phyloP scores from a whole-genome alignment of 2,113 vertebrate species.

The Psammodynastes pulverulentus region DNA sequence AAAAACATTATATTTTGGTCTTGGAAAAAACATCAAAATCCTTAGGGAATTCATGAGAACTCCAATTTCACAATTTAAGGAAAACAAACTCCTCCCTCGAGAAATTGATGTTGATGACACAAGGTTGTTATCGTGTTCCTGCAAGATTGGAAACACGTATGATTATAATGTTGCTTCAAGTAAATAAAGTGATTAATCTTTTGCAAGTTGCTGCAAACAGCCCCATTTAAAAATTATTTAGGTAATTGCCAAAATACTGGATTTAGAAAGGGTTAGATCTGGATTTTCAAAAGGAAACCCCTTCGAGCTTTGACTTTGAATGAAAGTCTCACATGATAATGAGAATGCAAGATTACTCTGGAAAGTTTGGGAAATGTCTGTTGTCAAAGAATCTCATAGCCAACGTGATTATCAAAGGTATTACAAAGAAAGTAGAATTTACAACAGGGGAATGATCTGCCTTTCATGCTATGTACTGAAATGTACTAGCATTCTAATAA shows the following conservation, averaged over 20 bases:
- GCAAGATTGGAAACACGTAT: not conserved
- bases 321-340: not conserved
- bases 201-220: not conserved
- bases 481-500: not conserved
- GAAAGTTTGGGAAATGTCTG: not conserved
- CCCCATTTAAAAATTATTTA: not conserved
- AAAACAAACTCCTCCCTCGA: not conserved
- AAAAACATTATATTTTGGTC: not conserved
- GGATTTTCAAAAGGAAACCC: not conserved
- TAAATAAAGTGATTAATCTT: not conserved
- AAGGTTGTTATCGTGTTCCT: not conserved
- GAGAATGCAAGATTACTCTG: not conserved
- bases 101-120: not conserved
- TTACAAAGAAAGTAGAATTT: not conserved
- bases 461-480: not conserved
- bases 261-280: not conserved
- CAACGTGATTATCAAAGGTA: not conserved
- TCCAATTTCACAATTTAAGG: not conserved
- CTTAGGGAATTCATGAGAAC: slow-evolving; percentile 7
- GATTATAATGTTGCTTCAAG: not conserved
- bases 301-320: not conserved
- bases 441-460: not conserved
- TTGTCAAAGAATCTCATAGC: not conserved
- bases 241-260: not conserved
- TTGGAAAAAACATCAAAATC: slow-evolving; percentile 20